Evolutionary conservation across 2,888 invertebrate species (phyloP), one percentile per base, ranked within the genome.

Genomic region (Formica aserva): DNA sequence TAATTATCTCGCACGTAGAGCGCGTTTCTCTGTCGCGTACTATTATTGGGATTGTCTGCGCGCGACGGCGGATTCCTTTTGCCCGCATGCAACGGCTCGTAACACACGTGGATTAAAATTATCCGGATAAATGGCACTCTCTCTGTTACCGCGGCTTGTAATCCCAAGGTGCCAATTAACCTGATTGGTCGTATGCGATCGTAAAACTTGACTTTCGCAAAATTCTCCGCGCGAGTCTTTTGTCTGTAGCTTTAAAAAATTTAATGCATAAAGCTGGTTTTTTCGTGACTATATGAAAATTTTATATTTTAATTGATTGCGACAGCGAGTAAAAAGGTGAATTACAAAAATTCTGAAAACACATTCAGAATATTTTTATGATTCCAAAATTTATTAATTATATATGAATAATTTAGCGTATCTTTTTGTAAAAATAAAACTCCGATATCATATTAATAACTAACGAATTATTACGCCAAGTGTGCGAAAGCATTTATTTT

Each of bases 41-140:
- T 88, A 89, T 89, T 86, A 89, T 85, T 83, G 83, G 82, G 84
- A 89, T 86, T 89, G 88, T 88, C 85, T 84, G 89, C 84, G 80
- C 82, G 69, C 83, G 83, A 69, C 84, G 57, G 32, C 65, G 55
- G 55, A 55, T 15, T 32, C 32, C 32, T 76, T 75, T 45, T 41
- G 13, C 52, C 3, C 60, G 57, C 77, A 41, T 29, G 65, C 60
- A 65, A 65, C 35, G 35, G 9, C 18, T 22, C n/a, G 55, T 38
- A 52, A 35, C 45, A 8, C 22, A 55, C 71, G 22, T 26, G 55
- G 60, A 71, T 71, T 78, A 60, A 67, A 69, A 60, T 11, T 45
- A 60, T 71, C 18, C 18, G 22, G 32, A 78, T 71, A 78, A 75
- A 71, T 74, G 67, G 69, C 83, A 62, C 80, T 86, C 81, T 86